phyloP scores from a whole-genome alignment of 2,113 vertebrate genomes.

The Gymnorhina tibicen region DNA sequence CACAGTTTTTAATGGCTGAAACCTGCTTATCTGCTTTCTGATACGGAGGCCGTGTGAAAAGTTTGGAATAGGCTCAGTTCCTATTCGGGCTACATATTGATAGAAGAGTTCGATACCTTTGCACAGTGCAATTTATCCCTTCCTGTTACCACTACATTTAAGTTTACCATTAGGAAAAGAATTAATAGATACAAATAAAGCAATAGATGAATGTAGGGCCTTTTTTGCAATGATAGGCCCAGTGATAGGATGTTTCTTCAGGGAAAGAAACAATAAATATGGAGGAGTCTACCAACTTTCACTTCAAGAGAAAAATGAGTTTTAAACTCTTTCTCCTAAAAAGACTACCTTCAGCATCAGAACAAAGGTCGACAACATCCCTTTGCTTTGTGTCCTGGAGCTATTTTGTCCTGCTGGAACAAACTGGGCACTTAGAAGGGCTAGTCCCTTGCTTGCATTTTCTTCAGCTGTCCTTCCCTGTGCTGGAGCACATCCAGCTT shows the following conservation, averaged over 20 bases:
- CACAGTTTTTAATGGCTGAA: neutral
- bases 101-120: neutral
- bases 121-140: neutral
- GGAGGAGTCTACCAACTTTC: neutral
- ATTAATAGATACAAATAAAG: neutral
- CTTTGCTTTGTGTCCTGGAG: neutral
- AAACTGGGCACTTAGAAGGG: neutral
- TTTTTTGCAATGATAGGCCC: neutral
- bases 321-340: neutral
- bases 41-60: neutral
- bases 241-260: neutral
- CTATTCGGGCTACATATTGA: neutral
- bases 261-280: neutral
- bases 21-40: neutral
- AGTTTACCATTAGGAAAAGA: neutral
- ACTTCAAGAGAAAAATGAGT: neutral
- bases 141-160: neutral
- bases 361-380: accelerated
- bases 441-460: neutral
- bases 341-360: neutral
- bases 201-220: accelerated
- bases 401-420: neutral
- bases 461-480: neutral
- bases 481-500: neutral
- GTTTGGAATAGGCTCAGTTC: neutral